Evolutionary conservation across 2,113 vertebrate genomes (phyloP).

Genomic region (Peucedramus taeniatus): DNA sequence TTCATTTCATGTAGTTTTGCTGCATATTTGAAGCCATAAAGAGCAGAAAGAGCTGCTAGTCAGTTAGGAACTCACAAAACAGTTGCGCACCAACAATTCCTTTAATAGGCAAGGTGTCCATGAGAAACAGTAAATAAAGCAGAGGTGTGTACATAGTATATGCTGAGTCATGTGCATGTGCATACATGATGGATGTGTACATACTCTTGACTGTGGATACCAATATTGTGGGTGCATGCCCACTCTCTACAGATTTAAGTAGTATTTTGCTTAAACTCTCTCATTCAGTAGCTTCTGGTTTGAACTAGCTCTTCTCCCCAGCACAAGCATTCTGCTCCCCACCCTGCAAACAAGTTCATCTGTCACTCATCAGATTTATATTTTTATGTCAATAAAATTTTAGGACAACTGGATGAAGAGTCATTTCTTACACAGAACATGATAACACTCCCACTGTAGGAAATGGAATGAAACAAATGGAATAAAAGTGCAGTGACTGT

Average conservation of each 20-base stretch:
- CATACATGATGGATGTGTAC: not conserved
- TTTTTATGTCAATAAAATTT: conserved; percentile 7
- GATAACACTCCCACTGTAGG: conserved; percentile 26
- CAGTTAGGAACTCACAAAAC: conserved; percentile 30
- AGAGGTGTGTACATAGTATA: conserved; percentile 30
- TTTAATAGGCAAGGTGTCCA: conserved; percentile 36
- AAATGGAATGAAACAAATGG: conserved; percentile 50
- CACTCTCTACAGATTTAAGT: not conserved
- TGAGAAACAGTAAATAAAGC: conserved; percentile 29
- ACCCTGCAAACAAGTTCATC: not conserved
- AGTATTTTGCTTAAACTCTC: not conserved
- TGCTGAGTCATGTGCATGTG: conserved; percentile 7
- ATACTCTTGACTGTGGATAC: not conserved
- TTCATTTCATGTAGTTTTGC: conserved; percentile 47
- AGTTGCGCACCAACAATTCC: conserved; percentile 21
- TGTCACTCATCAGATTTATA: not conserved
- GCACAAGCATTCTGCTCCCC: not conserved
- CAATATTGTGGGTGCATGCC: not conserved
- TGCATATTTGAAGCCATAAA: conserved; percentile 65
- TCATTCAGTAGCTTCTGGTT: not conserved
- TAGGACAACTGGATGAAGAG: conserved; percentile 22
- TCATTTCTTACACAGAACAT: conserved; percentile 32
- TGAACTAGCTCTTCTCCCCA: not conserved
- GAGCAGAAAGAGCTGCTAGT: conserved; percentile 42
- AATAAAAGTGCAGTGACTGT: conserved; percentile 45